A percentile compares a stretch with the other conserved stretches of the same genome.
These are phyloP conservation scores for Flabesymbios commensalis DNA, from an alignment of 2,888 invertebrate species.

Conservation along the genomic window DNA sequence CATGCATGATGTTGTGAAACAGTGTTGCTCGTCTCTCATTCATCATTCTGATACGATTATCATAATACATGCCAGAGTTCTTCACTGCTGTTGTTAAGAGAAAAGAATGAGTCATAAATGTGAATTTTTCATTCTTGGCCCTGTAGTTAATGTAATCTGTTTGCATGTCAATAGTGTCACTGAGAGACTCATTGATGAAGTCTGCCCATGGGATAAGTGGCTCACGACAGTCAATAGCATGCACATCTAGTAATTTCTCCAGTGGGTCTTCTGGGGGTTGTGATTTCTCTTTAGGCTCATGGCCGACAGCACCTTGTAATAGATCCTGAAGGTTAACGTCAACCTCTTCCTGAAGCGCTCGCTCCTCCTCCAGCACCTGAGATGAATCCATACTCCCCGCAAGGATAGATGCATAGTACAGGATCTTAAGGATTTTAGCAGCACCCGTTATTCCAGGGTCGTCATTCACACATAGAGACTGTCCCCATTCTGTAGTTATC, in stretches of 20 bases:
- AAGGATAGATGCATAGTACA: slow-evolving; percentile 79
- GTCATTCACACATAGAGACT: slow-evolving; percentile 76
- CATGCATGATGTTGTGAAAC: slow-evolving; percentile 77
- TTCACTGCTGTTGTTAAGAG: slow-evolving; percentile 90
- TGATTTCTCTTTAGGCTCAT: slow-evolving; percentile 54
- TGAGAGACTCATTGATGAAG: slow-evolving; percentile 91
- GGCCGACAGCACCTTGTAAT: slow-evolving; percentile 51
- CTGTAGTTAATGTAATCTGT: slow-evolving; percentile 87
- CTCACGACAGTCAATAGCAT: slow-evolving; percentile 79
- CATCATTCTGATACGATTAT: slow-evolving; percentile 93
- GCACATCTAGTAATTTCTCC: slow-evolving; percentile 75
- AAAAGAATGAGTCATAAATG: slow-evolving; percentile 88
- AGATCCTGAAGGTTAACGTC: slow-evolving; percentile 44
- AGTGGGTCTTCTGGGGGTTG: slow-evolving; percentile 60
- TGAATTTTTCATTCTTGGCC: slow-evolving; percentile 64
- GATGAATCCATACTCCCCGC: slow-evolving; percentile 68
- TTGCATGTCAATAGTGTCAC: slow-evolving; percentile 92
- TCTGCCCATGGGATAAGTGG: slow-evolving; percentile 85
- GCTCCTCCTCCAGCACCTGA: slow-evolving; percentile 50
- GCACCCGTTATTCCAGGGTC: slow-evolving; percentile 82
- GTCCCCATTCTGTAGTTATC: slow-evolving; percentile 70
- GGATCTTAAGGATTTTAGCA: slow-evolving; percentile 81
- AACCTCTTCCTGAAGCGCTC: slow-evolving; percentile 35
- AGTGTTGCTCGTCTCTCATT: slow-evolving; percentile 86
- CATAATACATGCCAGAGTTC: slow-evolving; percentile 87